These are phyloP conservation scores for Magallana angulata DNA, from an alignment of 1,140 invertebrate genomes.

Conservation along the genomic window DNA sequence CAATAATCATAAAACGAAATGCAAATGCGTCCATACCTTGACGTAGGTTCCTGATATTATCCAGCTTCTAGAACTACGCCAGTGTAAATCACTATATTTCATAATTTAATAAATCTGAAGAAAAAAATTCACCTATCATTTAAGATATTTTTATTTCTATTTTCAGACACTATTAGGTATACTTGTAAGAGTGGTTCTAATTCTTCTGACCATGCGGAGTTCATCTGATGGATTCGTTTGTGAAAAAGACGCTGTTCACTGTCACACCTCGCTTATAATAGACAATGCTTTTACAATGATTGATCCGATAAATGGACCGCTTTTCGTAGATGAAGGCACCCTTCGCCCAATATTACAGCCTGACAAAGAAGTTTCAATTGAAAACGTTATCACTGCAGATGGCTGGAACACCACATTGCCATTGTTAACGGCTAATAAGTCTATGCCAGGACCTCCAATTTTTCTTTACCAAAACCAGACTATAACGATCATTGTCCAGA, in stretches of 20 bases:
- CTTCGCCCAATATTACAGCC: not conserved
- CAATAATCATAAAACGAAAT: no score
- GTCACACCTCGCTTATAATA: not conserved
- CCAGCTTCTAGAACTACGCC: no score
- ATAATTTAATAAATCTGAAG: no score
- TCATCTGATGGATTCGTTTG: not conserved
- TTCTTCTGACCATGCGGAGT: no score
- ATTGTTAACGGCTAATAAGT: conserved; percentile 66
- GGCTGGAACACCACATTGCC: conserved; percentile 64
- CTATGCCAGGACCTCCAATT: conserved; percentile 76
- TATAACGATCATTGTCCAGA: conserved; percentile 91
- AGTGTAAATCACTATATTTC: no score
- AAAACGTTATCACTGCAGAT: conserved; percentile 70
- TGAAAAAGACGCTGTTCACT: not conserved
- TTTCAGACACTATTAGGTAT: no score
- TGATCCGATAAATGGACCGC: not conserved
- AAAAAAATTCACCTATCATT: no score
- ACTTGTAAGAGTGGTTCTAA: no score
- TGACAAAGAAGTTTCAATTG: conserved; percentile 53
- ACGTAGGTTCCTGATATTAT: no score
- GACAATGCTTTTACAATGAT: not conserved
- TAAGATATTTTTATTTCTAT: no score
- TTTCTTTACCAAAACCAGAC: conserved; percentile 91
- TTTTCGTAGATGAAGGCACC: not conserved
- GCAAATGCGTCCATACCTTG: no score